phyloP scores from a whole-genome alignment of 2,888 invertebrate species.

The Tetramorium bicarinatum region DNA sequence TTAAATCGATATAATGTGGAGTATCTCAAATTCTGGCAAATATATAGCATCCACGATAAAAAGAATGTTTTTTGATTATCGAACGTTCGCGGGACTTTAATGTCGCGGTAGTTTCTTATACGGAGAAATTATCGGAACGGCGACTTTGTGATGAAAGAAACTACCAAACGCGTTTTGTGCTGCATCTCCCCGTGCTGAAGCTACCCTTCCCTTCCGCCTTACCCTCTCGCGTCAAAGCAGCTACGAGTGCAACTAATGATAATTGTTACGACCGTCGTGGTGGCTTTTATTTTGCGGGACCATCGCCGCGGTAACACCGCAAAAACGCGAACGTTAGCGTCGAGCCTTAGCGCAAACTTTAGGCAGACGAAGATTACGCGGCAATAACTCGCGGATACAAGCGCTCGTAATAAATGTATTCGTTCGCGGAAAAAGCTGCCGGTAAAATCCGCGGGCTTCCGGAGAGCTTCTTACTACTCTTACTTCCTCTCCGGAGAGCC shows the following conservation, averaged over 20 bases:
- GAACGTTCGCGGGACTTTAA: slow-evolving; percentile 47
- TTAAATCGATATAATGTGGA: slow-evolving; percentile 2
- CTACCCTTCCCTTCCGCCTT: background rate
- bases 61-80: slow-evolving; percentile 16
- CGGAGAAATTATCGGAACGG: slow-evolving; percentile 59
- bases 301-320: slow-evolving; percentile 75
- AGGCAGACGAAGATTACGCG: slow-evolving; percentile 66
- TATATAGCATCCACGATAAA: background rate
- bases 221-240: slow-evolving; percentile 41
- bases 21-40: background rate
- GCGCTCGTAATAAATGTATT: slow-evolving; percentile 75
- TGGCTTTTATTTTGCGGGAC: slow-evolving; percentile 80
- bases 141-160: slow-evolving; percentile 65
- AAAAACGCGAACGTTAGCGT: slow-evolving; percentile 77
- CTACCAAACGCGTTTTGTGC: slow-evolving; percentile 66
- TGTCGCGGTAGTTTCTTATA: slow-evolving; percentile 62
- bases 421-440: slow-evolving; percentile 34
- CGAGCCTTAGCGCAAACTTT: slow-evolving; percentile 63
- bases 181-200: slow-evolving; percentile 64
- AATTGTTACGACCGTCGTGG: slow-evolving; percentile 80
- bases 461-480: slow-evolving; percentile 39
- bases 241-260: slow-evolving; percentile 83
- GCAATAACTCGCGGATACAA: slow-evolving; percentile 80
- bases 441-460: slow-evolving; percentile 60
- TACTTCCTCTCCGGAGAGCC: slow-evolving; percentile 28